Percentiles rank a stretch among this genome's conserved stretches.
These are phyloP conservation scores for Actias luna DNA, from an alignment of 2,888 invertebrate species.

Conservation along the genomic window DNA sequence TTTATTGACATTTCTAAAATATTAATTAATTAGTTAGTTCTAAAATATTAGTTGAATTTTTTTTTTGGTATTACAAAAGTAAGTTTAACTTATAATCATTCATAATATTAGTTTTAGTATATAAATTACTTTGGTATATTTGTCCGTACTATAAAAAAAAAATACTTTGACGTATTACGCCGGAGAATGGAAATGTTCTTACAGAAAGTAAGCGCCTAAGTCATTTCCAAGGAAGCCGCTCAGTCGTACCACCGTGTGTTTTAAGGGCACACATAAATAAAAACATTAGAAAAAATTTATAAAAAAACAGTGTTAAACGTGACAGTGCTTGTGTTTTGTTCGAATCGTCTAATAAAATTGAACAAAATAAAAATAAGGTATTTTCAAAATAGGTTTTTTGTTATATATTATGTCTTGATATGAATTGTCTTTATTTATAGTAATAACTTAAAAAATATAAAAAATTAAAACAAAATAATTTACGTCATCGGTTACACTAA, in stretches of 20 bases:
- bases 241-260: slow-evolving; percentile 51
- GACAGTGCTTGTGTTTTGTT: slow-evolving; percentile 10
- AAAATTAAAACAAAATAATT: too few relatives aligned
- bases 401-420: too few relatives aligned
- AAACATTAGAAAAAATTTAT: slow-evolving; percentile 10
- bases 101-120: too few relatives aligned
- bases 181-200: slow-evolving; percentile 41
- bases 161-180: not conserved
- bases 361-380: not conserved
- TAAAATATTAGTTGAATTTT: too few relatives aligned
- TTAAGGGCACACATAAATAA: slow-evolving; percentile 35
- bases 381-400: not conserved
- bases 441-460: not conserved
- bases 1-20: too few relatives aligned
- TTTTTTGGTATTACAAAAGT: too few relatives aligned
- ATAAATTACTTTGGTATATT: too few relatives aligned
- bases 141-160: too few relatives aligned
- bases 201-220: slow-evolving; percentile 42
- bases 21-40: too few relatives aligned
- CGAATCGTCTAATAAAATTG: not conserved
- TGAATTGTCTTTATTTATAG: not conserved
- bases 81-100: too few relatives aligned
- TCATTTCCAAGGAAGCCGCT: slow-evolving; percentile 38
- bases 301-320: slow-evolving; percentile 21
- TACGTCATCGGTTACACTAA: too few relatives aligned